These are phyloP conservation scores for Heliconius charithonia DNA, from an alignment of 2,888 invertebrate species.

Conservation along the genomic window DNA sequence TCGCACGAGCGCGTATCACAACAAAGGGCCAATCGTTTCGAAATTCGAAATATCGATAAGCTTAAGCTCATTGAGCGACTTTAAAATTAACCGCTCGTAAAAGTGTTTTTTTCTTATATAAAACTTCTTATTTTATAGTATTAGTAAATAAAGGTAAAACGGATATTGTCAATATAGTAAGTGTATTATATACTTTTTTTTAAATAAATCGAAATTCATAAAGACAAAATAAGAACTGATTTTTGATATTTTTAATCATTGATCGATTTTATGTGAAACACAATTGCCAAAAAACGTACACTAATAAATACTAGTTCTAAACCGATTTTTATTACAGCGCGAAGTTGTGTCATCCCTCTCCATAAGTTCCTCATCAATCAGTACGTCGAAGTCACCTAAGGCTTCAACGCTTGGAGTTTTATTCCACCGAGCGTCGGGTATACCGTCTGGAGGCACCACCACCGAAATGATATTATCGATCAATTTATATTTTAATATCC, in stretches of 20 bases:
- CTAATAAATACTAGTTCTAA: slow-evolving; percentile 28
- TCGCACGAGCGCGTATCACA: neutral
- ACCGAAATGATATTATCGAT: slow-evolving; percentile 96
- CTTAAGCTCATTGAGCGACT: neutral
- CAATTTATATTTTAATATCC: slow-evolving; percentile 96
- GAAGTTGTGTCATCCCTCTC: slow-evolving; percentile 82
- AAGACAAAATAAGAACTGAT: neutral
- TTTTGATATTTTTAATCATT: neutral
- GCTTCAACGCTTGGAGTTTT: slow-evolving; percentile 90
- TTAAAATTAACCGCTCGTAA: neutral
- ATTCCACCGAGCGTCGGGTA: slow-evolving; percentile 95
- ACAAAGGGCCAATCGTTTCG: neutral
- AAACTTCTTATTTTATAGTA: no score
- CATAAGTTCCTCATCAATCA: slow-evolving; percentile 92
- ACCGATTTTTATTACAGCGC: slow-evolving; percentile 32
- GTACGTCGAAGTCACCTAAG: slow-evolving; percentile 91
- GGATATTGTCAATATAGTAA: neutral
- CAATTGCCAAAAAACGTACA: neutral
- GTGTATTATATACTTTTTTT: neutral
- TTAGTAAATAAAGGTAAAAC: neutral
- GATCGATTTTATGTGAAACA: neutral
- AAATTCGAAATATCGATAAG: slow-evolving; percentile 2
- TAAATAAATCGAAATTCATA: no score
- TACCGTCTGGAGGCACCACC: slow-evolving; percentile 68
- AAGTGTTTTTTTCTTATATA: no score